These are phyloP conservation scores for Thaleichthys pacificus DNA, from an alignment of 2,797 vertebrate genomes.

Conservation along the genomic window DNA sequence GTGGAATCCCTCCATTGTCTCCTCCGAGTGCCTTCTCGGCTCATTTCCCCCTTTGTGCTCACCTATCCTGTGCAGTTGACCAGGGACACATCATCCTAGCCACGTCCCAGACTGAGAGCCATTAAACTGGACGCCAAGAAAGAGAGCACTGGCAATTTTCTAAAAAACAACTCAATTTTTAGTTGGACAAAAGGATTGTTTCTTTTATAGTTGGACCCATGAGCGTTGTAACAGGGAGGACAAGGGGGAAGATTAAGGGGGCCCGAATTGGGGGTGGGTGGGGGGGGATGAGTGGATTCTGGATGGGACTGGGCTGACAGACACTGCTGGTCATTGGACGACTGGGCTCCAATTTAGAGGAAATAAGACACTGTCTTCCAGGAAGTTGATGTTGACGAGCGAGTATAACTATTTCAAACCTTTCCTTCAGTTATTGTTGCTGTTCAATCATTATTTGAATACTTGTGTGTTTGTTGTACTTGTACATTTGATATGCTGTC, in stretches of 20 bases:
- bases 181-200: conserved; percentile 15
- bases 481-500: no score
- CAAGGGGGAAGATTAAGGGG: no score
- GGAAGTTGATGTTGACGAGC: no score
- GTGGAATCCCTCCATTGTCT: neutral
- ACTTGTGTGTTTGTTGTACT: neutral
- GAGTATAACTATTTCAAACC: no score
- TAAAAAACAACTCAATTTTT: no score
- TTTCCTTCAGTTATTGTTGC: neutral
- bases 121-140: no score
- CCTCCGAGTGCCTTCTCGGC: conserved; percentile 1
- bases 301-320: neutral
- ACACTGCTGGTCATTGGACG: neutral
- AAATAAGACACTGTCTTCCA: neutral
- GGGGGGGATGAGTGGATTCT: no score
- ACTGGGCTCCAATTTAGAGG: no score
- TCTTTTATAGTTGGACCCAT: conserved; percentile 5
- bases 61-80: conserved; percentile 6
- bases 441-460: neutral
- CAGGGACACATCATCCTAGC: no score
- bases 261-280: neutral
- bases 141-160: no score
- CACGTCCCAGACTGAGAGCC: no score
- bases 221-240: no score
- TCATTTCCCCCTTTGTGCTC: conserved; percentile 12